phyloP scores from a whole-genome alignment of 2,113 vertebrate species.

The Camarhynchus parvulus region DNA sequence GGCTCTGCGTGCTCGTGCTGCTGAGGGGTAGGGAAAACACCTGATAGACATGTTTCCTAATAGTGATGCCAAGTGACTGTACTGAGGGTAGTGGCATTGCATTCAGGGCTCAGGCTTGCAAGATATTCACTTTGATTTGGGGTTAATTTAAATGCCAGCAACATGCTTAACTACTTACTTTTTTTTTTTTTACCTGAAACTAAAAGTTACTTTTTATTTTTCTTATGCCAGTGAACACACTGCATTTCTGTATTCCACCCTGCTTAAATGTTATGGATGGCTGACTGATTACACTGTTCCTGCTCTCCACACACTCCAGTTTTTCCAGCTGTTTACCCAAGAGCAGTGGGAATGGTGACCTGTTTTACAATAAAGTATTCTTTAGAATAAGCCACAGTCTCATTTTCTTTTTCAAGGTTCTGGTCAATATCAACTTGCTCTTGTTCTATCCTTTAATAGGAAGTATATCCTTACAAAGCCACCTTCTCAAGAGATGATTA shows the following conservation, averaged over 20 bases:
- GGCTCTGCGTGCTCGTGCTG: background rate
- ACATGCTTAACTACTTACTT: background rate
- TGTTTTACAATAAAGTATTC: background rate
- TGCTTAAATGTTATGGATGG: background rate
- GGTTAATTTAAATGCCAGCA: background rate
- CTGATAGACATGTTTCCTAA: background rate
- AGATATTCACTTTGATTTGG: background rate
- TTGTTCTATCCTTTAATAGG: background rate
- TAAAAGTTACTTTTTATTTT: background rate
- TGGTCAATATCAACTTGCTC: background rate
- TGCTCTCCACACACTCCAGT: background rate
- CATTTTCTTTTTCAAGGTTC: background rate
- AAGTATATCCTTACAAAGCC: background rate
- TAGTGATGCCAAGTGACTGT: background rate
- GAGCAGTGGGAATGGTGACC: background rate
- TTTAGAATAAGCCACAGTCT: background rate
- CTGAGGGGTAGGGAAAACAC: background rate
- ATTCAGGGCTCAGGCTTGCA: background rate
- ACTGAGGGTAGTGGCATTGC: background rate
- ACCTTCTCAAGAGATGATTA: background rate
- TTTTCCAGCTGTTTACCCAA: background rate
- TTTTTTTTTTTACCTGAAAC: background rate
- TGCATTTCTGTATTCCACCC: background rate
- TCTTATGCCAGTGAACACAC: background rate
- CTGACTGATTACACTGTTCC: rapidly evolving